Evolutionary conservation across 2,888 invertebrate genomes (phyloP).

Genomic region (Acanthosepion esculentum): DNA sequence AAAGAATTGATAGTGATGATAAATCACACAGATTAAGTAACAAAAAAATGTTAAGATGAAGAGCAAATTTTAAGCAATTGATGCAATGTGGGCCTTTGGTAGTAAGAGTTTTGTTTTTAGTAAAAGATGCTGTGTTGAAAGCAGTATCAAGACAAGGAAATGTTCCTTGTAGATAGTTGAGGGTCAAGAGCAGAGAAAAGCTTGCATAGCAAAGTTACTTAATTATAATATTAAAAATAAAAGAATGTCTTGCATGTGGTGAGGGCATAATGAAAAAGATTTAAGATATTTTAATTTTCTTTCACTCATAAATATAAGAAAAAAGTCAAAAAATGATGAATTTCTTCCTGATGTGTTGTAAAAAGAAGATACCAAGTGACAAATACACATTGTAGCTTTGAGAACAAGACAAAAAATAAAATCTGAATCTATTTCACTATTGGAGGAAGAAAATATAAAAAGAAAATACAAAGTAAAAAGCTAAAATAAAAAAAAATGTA

Average conservation of each 20-base stretch:
- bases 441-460: no score
- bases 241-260: neutral
- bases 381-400: no score
- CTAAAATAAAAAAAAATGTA: no score
- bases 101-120: neutral
- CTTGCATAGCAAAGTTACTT: neutral
- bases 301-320: no score
- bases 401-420: no score
- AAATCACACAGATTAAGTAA: neutral
- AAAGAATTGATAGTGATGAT: neutral
- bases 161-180: neutral
- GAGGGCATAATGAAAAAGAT: neutral
- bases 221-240: neutral
- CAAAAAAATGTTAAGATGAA: neutral
- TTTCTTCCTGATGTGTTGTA: no score
- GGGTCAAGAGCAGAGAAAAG: neutral
- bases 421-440: no score
- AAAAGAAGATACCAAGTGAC: no score
- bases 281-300: no score
- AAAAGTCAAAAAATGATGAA: no score
- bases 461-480: no score
- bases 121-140: neutral
- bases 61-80: neutral
- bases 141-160: neutral
- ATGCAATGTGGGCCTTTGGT: neutral